Evolutionary conservation across 2,888 invertebrate genomes (phyloP).

Genomic region (Acronicta aceris): DNA sequence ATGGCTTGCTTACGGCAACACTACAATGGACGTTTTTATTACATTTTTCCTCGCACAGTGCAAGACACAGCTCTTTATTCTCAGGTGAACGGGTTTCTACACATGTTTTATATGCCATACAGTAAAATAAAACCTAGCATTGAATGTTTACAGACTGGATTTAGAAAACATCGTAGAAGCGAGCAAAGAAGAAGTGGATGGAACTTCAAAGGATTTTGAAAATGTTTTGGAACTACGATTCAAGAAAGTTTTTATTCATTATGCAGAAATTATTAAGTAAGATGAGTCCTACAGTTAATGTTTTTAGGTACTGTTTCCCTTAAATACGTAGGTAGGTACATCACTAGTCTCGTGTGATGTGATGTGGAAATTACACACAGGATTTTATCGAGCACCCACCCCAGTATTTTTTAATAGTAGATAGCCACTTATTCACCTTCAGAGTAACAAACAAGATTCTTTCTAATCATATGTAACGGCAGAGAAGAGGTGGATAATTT

Average conservation of each 20-base stretch:
- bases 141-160: conserved; percentile 57
- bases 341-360: too few relatives aligned
- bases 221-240: conserved; percentile 24
- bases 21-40: conserved; percentile 71
- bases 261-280: conserved; percentile 37
- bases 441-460: too few relatives aligned
- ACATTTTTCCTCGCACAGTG: conserved; percentile 68
- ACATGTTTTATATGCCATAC: conserved; percentile 19
- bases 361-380: too few relatives aligned
- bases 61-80: conserved; percentile 72
- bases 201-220: conserved; percentile 5
- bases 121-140: conserved; percentile 15
- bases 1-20: conserved; percentile 70
- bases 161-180: conserved; percentile 60
- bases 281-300: neutral
- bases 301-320: too few relatives aligned
- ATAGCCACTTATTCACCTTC: too few relatives aligned
- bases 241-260: conserved; percentile 27
- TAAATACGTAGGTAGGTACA: too few relatives aligned
- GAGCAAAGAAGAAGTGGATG: conserved; percentile 55
- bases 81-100: conserved; percentile 64
- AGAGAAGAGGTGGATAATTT: too few relatives aligned
- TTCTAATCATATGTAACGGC: too few relatives aligned
- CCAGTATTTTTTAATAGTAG: too few relatives aligned
- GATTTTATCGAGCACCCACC: too few relatives aligned